phyloP scores from a whole-genome alignment of 1,140 invertebrate species.

The Drosophila dunni region DNA sequence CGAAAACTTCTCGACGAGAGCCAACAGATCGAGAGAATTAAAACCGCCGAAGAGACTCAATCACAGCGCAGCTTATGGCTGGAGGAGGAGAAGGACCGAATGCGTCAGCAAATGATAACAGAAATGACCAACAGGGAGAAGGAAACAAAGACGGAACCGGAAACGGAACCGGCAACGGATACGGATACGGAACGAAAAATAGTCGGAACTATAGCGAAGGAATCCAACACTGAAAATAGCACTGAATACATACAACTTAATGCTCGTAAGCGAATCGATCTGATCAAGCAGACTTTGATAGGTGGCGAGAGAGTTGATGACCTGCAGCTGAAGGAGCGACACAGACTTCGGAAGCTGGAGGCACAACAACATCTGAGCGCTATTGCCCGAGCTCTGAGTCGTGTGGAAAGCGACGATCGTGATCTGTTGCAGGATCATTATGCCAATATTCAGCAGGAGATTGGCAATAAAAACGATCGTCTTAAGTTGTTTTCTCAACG shows the following conservation, averaged over 20 bases:
- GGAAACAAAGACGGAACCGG: not conserved
- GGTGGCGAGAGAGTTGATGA: slow-evolving; percentile 92
- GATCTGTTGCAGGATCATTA: slow-evolving; percentile 88
- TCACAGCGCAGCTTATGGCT: slow-evolving; percentile 7
- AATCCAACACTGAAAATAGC: not conserved
- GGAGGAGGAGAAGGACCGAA: slow-evolving; percentile 68
- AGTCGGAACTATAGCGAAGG: not conserved
- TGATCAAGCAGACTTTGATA: slow-evolving; percentile 90
- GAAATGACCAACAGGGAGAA: slow-evolving; percentile 84
- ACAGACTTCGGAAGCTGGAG: slow-evolving; percentile 88
- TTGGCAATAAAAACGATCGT: slow-evolving; percentile 89
- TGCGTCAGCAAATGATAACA: slow-evolving; percentile 80
- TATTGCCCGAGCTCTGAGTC: slow-evolving; percentile 88
- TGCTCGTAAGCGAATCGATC: slow-evolving; percentile 87
- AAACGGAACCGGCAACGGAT: slow-evolving; percentile 60
- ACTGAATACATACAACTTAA: slow-evolving; percentile 73
- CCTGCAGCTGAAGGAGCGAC: slow-evolving; percentile 89
- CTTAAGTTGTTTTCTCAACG: slow-evolving; percentile 89
- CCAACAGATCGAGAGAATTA: slow-evolving; percentile 31
- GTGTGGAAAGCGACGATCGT: slow-evolving; percentile 88
- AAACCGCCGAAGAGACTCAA: slow-evolving; percentile 7
- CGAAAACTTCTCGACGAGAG: slow-evolving; percentile 88
- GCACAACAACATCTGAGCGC: slow-evolving; percentile 89
- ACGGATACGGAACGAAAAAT: slow-evolving; percentile 54
- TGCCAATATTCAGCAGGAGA: slow-evolving; percentile 91